phyloP scores from a whole-genome alignment of 2,113 vertebrate genomes.

The Muntiacus muntjak region DNA sequence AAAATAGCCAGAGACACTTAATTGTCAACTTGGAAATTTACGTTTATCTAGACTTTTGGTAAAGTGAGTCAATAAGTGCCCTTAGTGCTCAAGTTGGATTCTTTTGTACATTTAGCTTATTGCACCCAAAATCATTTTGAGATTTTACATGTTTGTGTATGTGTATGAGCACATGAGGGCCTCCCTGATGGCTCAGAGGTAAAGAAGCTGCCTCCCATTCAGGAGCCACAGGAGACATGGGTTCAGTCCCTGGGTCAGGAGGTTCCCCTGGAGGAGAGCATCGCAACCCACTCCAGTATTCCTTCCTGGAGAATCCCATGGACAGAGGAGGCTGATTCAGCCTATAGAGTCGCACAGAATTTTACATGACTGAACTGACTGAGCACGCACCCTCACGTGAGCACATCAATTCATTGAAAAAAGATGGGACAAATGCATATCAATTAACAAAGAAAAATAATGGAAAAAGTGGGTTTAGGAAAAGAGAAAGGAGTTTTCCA shows the following conservation, averaged over 20 bases:
- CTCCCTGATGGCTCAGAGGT: neutral
- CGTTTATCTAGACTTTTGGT: neutral
- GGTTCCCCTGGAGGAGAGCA: neutral
- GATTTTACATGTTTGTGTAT: neutral
- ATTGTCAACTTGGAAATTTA: neutral
- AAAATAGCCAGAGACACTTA: neutral
- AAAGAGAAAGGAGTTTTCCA: neutral
- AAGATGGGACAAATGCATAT: neutral
- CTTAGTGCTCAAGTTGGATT: neutral
- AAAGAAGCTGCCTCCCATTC: neutral
- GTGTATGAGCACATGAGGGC: neutral
- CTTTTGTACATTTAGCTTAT: neutral
- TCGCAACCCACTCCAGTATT: neutral
- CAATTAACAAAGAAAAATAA: neutral
- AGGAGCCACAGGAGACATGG: neutral
- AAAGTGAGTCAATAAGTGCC: neutral
- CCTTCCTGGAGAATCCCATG: neutral
- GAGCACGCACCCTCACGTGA: neutral
- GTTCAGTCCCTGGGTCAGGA: neutral
- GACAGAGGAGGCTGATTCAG: neutral
- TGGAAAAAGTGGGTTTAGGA: neutral
- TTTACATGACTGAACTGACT: neutral
- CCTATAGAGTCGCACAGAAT: neutral
- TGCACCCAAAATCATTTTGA: neutral
- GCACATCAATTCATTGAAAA: neutral